Evolutionary conservation across 1,140 invertebrate species (phyloP), one percentile per base, ranked within the genome.

Genomic region (Ctenoplectra terminalis): DNA sequence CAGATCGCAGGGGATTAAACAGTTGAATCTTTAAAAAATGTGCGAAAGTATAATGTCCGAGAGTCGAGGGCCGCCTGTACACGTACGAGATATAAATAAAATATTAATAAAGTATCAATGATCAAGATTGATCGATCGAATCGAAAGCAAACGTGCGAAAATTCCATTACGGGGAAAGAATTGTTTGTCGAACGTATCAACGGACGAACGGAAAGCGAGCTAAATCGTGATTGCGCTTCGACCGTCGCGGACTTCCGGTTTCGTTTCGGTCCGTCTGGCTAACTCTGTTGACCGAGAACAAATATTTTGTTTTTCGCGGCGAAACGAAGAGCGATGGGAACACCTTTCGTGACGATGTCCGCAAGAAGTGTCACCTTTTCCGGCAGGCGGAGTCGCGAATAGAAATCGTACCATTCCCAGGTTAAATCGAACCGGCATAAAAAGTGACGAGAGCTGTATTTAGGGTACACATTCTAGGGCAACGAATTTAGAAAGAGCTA

Each of bases 271-370:
- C 7, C 50, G 1, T 20, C n/a, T 46, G 43, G 9, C 54, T n/a
- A 29, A 48, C 26, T 61, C 17, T 52, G 48, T 48, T 48, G 26
- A 37, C 48, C 17, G 2, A 11, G 4, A 31, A 37, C 71, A 56
- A 81, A 58, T 52, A 79, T 61, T 40, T 73, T 50, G 40, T 20
- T 77, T 23, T 26, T 50, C 29, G 40, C 31, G 43, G 17, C 7
- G n/a, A 72, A 54, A 64, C 43, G n/a, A 58, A 17, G 48, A 71
- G 64, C 29, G 58, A 54, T 26, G 17, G 17, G 11, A 13, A n/a
- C 17, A 8, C 1, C 26, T 20, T 26, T 26, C 17, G 20, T n/a
- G n/a, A 20, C 9, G 8, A 4, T 8, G 15, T 23, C 23, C 17
- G 31, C n/a, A 15, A 31, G 40, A 63, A 52, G 23, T 15, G 34